Percentiles rank a stretch among this genome's conserved stretches.
These are phyloP conservation scores for Hycleus cichorii DNA, from an alignment of 1,140 invertebrate genomes.

Conservation along the genomic window DNA sequence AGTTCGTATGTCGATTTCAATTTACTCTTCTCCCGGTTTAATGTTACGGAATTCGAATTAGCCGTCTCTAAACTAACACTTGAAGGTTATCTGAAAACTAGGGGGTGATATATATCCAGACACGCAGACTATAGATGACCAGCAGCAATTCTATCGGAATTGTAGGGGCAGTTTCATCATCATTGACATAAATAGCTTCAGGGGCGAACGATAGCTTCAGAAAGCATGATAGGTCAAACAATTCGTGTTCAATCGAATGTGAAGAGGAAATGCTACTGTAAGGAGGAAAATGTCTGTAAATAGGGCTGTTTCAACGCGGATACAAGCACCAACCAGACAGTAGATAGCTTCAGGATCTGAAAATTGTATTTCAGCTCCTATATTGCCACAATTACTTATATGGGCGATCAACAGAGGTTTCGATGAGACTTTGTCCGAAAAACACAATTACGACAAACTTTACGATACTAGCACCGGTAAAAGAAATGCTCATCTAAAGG, in stretches of 20 bases:
- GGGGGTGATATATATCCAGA: background rate
- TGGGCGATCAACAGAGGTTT: too few relatives aligned
- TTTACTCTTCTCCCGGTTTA: background rate
- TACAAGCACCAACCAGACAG: constrained; percentile 19
- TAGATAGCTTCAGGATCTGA: background rate
- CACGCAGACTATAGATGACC: background rate
- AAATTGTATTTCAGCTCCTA: too few relatives aligned
- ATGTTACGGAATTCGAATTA: constrained; percentile 14
- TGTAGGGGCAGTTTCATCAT: constrained; percentile 24
- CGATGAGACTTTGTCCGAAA: too few relatives aligned
- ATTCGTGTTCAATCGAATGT: constrained; percentile 39
- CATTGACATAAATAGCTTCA: constrained; percentile 30
- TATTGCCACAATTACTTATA: too few relatives aligned
- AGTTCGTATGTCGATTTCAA: background rate
- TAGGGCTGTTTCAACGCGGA: constrained; percentile 35
- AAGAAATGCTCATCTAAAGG: too few relatives aligned
- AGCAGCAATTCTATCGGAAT: constrained; percentile 15
- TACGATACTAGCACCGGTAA: too few relatives aligned
- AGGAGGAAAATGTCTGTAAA: constrained; percentile 41
- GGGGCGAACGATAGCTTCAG: constrained; percentile 20
- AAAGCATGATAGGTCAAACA: constrained; percentile 37
- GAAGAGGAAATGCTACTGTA: constrained; percentile 40
- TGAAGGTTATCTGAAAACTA: constrained; percentile 4
- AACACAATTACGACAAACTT: too few relatives aligned
- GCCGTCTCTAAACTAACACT: constrained; percentile 1